Percentiles rank a stretch among this genome's conserved stretches.
Conservation (phyloP, 2,888 invertebrate genomes). For the Apodemia mormo region DNA sequence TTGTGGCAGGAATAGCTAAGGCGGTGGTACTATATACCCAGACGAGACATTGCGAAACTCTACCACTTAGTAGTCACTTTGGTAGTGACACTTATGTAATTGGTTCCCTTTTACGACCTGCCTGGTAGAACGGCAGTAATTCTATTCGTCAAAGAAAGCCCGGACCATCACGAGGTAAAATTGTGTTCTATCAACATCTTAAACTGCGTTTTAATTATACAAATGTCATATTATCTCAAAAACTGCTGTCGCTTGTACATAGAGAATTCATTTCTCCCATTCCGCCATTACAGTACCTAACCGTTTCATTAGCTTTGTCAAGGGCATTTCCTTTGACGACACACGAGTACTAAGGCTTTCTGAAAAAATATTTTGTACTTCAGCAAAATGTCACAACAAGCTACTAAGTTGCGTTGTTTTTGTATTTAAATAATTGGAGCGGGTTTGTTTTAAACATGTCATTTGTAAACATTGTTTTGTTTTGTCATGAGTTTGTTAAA, state of each 20-base stretch:
- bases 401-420: background rate
- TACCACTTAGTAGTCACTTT: too few relatives aligned
- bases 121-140: too few relatives aligned
- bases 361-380: slow-evolving; percentile 1
- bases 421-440: background rate
- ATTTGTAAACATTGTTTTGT: background rate
- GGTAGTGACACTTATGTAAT: too few relatives aligned
- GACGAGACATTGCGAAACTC: too few relatives aligned
- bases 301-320: slow-evolving; percentile 3
- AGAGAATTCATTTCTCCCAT: background rate
- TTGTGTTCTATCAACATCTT: background rate
- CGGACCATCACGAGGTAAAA: too few relatives aligned
- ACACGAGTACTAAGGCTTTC: background rate
- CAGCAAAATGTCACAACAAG: background rate
- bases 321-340: background rate
- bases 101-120: too few relatives aligned
- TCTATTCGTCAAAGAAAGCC: too few relatives aligned
- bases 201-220: background rate
- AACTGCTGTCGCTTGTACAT: background rate
- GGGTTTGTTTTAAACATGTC: background rate
- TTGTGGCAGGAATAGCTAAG: too few relatives aligned
- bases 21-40: too few relatives aligned
- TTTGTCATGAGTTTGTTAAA: background rate
- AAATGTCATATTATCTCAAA: slow-evolving; percentile 1
- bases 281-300: background rate